These are phyloP conservation scores for Sebastes nivosus DNA, from an alignment of 2,797 vertebrate species.

Conservation along the genomic window DNA sequence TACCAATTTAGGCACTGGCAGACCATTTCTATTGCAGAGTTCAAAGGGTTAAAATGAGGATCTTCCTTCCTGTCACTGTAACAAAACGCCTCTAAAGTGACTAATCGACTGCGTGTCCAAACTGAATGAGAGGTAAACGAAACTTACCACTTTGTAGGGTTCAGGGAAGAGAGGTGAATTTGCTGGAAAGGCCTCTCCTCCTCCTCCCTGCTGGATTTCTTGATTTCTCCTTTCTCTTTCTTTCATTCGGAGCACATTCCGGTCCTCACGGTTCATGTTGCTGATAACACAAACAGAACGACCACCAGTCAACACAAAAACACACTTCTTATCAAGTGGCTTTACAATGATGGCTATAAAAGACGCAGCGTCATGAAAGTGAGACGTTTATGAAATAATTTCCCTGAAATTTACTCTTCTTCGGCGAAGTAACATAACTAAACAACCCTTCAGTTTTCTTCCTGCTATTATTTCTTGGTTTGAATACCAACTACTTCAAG, in stretches of 20 bases:
- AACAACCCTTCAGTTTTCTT: background rate
- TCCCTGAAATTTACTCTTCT: background rate
- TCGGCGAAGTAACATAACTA: background rate
- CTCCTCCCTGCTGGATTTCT: constrained; percentile 99
- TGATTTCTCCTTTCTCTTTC: constrained; percentile 99
- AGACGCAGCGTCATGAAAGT: background rate
- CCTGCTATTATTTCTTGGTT: background rate
- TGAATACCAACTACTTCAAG: background rate
- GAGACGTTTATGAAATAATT: background rate
- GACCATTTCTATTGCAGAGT: background rate
- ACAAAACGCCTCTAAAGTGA: constrained; percentile 19
- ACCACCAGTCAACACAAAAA: constrained; percentile 43
- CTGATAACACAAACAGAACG: constrained; percentile 82
- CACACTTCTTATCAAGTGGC: background rate
- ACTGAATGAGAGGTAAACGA: constrained; percentile 46
- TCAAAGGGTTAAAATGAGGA: background rate
- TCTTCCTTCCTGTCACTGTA: constrained; percentile 36
- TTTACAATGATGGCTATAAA: background rate
- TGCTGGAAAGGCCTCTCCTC: constrained; percentile 98
- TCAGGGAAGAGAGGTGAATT: constrained; percentile 99
- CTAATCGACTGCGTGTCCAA: constrained; percentile 24
- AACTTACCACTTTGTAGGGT: constrained; percentile 99
- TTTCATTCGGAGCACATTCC: constrained; percentile 99
- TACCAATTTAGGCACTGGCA: no score
- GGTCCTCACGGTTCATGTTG: constrained; percentile 99